Base-by-base conservation (phyloP, 1,140 invertebrate species). In the Tetramorium parvispinum region DNA sequence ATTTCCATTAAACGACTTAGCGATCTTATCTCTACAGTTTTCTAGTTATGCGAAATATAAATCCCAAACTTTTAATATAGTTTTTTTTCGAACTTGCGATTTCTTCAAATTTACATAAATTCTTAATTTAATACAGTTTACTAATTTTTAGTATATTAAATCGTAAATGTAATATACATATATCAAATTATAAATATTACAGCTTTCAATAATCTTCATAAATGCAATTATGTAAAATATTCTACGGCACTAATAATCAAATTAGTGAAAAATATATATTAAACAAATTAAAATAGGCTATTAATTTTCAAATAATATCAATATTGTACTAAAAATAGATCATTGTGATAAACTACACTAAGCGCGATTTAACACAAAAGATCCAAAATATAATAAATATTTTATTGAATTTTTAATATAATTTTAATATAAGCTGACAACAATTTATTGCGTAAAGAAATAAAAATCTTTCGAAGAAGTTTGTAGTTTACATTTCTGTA, bases 391-490 rank as follows among this genome's bases (percentile, higher is more conserved):
- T 0, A 16, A 51, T 13, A 18, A n/a, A 51, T 27, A 18, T 3
- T 49, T 8, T 77, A 61, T 61, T 77, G 55, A 16, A n/a, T 77
- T 24, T 49, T 76, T 32, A 3, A 40, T 27, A 65, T 6, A 6
- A 6, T 57, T 43, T 77, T 27, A 61, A 77, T 16, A 77, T 24
- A 24, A 61, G 8, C 4, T 77, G 11, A 27, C 5, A 55, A n/a
- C 5, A 21, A 61, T 77, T 27, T 32, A 63, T 63, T 27, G 18
- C 55, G 16, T 46, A 27, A 46, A 43, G 2, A 77, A 11, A 43
- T 63, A 46, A 77, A 77, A 46, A 46, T 63, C 18, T 18, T 77
- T 77, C 18, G 16, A 77, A 24, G 40, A 43, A 77, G 18, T 77
- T 61, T 43, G 21, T 21, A 0, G 10, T 32, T 6, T 40, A 13